Evolutionary conservation across 2,888 invertebrate species (phyloP).

Genomic region (Perizoma affinitatum): DNA sequence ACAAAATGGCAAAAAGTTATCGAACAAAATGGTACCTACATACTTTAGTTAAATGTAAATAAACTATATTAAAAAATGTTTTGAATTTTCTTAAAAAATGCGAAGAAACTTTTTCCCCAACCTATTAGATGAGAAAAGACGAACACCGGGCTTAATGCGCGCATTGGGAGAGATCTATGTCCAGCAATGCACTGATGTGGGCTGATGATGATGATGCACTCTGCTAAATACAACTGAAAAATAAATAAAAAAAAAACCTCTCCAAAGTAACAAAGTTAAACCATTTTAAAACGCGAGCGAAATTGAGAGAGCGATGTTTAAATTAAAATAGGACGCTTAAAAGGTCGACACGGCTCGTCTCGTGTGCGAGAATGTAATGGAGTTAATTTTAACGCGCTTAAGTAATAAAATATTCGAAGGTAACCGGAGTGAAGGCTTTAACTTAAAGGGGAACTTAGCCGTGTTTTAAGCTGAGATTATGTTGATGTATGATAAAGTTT

Average conservation of each 20-base stretch:
- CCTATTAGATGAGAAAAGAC: no score
- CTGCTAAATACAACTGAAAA: not conserved
- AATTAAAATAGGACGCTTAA: slow-evolving; percentile 57
- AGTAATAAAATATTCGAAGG: slow-evolving; percentile 63
- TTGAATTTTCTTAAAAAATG: no score
- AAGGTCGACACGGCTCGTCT: slow-evolving; percentile 46
- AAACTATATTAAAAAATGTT: no score
- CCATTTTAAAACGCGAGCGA: slow-evolving; percentile 35
- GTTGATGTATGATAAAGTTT: slow-evolving; percentile 33
- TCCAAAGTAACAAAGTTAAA: slow-evolving; percentile 30
- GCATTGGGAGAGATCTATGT: no score
- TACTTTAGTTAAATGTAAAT: no score
- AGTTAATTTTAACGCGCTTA: slow-evolving; percentile 62
- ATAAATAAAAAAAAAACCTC: slow-evolving; percentile 14
- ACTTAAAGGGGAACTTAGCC: slow-evolving; percentile 46
- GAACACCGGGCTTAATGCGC: no score
- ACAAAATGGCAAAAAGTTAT: no score
- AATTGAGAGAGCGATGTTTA: slow-evolving; percentile 40
- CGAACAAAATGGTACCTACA: no score
- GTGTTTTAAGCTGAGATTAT: slow-evolving; percentile 48
- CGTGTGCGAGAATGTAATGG: slow-evolving; percentile 48
- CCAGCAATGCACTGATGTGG: no score
- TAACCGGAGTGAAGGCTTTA: slow-evolving; percentile 50
- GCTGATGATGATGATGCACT: no score
- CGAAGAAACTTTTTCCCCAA: no score